These are phyloP conservation scores for Circaetus gallicus DNA, from an alignment of 2,113 vertebrate species.

Conservation along the genomic window DNA sequence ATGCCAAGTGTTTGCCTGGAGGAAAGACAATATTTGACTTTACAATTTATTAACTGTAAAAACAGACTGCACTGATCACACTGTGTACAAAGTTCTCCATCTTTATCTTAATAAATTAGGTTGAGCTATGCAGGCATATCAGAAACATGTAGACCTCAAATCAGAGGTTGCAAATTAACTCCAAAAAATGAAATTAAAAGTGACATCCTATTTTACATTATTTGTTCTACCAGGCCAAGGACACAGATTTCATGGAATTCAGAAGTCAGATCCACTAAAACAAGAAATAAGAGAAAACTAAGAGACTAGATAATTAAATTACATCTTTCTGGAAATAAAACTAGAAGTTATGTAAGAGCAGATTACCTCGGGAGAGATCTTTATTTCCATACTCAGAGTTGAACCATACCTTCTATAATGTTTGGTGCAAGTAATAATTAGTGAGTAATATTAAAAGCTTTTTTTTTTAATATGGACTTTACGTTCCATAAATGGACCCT, in stretches of 20 bases:
- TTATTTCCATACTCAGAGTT: neutral
- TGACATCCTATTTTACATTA: neutral
- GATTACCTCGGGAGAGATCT: neutral
- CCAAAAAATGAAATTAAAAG: neutral
- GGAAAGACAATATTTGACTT: neutral
- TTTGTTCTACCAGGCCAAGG: neutral
- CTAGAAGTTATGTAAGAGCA: neutral
- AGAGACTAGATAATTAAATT: neutral
- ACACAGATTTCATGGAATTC: neutral
- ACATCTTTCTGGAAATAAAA: neutral
- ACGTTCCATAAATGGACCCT: neutral
- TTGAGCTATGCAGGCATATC: neutral
- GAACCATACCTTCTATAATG: neutral
- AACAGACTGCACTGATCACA: neutral
- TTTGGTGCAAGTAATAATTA: neutral
- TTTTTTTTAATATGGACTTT: neutral
- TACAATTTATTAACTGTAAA: neutral
- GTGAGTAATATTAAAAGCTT: neutral
- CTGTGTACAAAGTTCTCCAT: neutral
- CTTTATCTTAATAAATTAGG: neutral
- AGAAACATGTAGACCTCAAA: neutral
- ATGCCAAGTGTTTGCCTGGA: neutral
- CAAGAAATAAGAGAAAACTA: neutral
- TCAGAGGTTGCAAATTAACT: neutral
- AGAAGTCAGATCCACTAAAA: neutral